A percentile compares a stretch with the other conserved stretches of the same genome.
These are phyloP conservation scores for Clarias macrocephalus DNA, from an alignment of 2,113 vertebrate species.

Conservation along the genomic window DNA sequence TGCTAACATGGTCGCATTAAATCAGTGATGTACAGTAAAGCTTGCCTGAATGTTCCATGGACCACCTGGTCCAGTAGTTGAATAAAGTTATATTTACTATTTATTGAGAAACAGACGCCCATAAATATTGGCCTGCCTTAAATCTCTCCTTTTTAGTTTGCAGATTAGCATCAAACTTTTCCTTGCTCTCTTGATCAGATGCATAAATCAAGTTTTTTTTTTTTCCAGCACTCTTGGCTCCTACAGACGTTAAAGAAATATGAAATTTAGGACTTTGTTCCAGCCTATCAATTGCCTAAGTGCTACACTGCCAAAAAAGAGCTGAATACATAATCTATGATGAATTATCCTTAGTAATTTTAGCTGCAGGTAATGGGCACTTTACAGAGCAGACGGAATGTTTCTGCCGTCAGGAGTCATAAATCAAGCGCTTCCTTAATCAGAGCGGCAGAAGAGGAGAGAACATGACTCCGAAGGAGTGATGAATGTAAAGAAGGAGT, in stretches of 20 bases:
- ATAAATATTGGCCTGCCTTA: not conserved
- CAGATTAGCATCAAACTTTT: not conserved
- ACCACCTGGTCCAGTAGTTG: not conserved
- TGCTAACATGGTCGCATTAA: not conserved
- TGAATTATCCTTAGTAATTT: conserved; percentile 17
- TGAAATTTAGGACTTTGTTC: not conserved
- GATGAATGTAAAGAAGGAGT: conserved; percentile 28
- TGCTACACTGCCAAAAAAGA: not conserved
- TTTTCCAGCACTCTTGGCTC: not conserved
- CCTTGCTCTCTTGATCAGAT: not conserved
- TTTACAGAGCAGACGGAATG: conserved; percentile 12
- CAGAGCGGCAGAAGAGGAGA: conserved; percentile 39
- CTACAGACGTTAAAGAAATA: not conserved
- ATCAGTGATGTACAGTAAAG: not conserved
- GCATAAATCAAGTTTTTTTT: not conserved
- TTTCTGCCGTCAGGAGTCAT: conserved; percentile 45
- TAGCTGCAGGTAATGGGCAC: conserved; percentile 34
- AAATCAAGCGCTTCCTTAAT: conserved; percentile 53
- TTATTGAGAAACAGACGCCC: not conserved
- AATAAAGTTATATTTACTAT: not conserved
- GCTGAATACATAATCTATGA: not conserved
- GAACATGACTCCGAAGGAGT: conserved; percentile 28
- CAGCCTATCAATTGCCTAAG: not conserved
- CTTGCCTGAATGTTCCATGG: not conserved
- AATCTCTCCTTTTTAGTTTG: not conserved